These are phyloP conservation scores for Drosophila birchii DNA, from an alignment of 2,888 invertebrate species.

Conservation along the genomic window DNA sequence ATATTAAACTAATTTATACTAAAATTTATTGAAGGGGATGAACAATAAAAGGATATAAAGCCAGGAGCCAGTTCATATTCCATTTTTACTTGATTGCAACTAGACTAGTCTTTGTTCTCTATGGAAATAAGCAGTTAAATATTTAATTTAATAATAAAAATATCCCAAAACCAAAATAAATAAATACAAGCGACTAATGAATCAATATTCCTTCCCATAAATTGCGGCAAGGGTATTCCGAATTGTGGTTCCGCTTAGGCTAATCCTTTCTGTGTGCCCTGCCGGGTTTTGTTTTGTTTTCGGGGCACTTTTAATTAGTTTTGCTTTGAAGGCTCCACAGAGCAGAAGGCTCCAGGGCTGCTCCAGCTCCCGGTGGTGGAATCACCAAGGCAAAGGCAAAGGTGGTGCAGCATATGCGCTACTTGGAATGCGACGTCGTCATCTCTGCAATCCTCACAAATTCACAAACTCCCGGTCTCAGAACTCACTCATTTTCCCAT, in stretches of 20 bases:
- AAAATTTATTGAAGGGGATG: too few relatives aligned
- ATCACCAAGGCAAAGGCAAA: conserved; percentile 32
- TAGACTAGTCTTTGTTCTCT: too few relatives aligned
- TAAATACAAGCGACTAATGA: not conserved
- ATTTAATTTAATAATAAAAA: accelerated
- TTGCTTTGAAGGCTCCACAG: conserved; percentile 70
- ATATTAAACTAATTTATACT: not conserved
- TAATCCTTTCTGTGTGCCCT: conserved; percentile 21
- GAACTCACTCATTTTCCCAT: conserved; percentile 83
- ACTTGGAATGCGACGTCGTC: conserved; percentile 72
- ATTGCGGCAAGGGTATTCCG: conserved; percentile 9
- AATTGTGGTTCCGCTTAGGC: conserved; percentile 31
- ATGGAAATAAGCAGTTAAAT: too few relatives aligned
- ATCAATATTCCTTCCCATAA: not conserved
- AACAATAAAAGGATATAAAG: too few relatives aligned
- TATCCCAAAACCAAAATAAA: not conserved
- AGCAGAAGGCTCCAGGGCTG: conserved; percentile 28
- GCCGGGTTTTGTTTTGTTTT: conserved; percentile 63
- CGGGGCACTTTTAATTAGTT: conserved; percentile 84
- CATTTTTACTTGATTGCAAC: too few relatives aligned
- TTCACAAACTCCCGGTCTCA: conserved; percentile 52
- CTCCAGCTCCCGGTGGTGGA: conserved; percentile 31
- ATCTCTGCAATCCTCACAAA: conserved; percentile 21
- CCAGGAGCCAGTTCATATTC: too few relatives aligned
- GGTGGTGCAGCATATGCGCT: conserved; percentile 76